These are phyloP conservation scores for Caenorhabditis auriculariae DNA, from an alignment of 2,888 invertebrate genomes.

Conservation along the genomic window DNA sequence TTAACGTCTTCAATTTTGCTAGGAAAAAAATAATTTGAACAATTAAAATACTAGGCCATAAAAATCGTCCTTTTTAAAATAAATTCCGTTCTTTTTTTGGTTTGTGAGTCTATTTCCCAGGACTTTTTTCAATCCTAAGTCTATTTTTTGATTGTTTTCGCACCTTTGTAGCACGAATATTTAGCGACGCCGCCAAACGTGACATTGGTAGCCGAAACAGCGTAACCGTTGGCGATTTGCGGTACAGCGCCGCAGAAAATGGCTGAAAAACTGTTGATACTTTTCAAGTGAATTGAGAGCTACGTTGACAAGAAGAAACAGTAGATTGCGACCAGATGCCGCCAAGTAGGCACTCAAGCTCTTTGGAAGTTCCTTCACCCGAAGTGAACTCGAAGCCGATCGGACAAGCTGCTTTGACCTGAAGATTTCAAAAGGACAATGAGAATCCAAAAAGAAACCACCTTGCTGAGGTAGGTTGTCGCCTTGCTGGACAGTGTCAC, in stretches of 20 bases:
- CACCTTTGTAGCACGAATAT: conserved; percentile 88
- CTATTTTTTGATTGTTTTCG: not conserved
- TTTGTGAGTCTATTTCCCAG: too few species aligned
- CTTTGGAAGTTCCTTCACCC: conserved; percentile 56
- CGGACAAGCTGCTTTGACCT: conserved; percentile 56
- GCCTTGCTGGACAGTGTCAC: conserved; percentile 58
- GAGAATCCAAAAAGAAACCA: not conserved
- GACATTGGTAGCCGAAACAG: conserved; percentile 90
- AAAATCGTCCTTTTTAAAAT: too few species aligned
- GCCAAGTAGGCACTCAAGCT: conserved; percentile 56
- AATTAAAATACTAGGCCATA: too few species aligned
- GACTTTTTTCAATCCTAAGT: not conserved
- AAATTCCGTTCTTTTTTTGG: too few species aligned
- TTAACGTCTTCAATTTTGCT: too few species aligned
- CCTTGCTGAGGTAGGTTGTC: conserved; percentile 58
- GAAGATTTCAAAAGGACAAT: not conserved
- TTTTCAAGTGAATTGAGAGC: conserved; percentile 7
- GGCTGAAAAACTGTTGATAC: conserved; percentile 53
- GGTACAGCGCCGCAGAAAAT: conserved; percentile 92
- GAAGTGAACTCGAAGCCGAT: conserved; percentile 60
- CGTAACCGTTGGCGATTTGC: conserved; percentile 95
- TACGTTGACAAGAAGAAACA: conserved; percentile 63
- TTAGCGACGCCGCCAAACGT: conserved; percentile 78
- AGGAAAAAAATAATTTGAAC: too few species aligned
- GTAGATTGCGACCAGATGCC: conserved; percentile 57